Conservation (phyloP, 2,797 vertebrate genomes). For the Orestias chungarensis region DNA sequence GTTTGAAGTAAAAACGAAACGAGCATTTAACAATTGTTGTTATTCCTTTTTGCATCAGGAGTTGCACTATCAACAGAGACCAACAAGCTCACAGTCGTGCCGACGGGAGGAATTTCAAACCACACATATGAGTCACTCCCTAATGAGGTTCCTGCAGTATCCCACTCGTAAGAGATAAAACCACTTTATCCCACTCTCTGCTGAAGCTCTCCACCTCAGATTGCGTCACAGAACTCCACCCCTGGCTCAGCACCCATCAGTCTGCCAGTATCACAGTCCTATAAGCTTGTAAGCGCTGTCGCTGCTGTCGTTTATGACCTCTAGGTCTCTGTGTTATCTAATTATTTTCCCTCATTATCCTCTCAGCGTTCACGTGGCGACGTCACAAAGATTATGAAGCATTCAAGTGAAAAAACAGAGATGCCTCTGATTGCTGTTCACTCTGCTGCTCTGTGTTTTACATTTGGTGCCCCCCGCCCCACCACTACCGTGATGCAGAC, state of each 20-base stretch:
- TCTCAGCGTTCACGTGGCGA: conserved; percentile 3
- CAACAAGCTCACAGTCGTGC: conserved; percentile 1
- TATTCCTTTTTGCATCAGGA: conserved; percentile 8
- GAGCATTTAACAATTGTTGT: no score
- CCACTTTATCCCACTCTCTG: conserved; percentile 37
- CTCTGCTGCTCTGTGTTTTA: background rate
- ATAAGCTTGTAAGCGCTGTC: conserved; percentile 11
- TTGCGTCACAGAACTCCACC: conserved; percentile 38
- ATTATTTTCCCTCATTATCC: conserved; percentile 10
- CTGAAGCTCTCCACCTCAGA: conserved; percentile 26
- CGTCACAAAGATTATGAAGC: background rate
- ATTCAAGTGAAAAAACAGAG: background rate
- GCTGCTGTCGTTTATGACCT: background rate
- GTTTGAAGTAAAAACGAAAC: conserved; percentile 6
- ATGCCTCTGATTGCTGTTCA: background rate
- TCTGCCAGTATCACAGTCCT: conserved; percentile 19
- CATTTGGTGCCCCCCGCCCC: background rate
- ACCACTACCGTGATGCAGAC: conserved; percentile 28
- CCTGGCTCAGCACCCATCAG: conserved; percentile 5
- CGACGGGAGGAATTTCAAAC: conserved; percentile 47
- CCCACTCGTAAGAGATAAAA: conserved; percentile 54
- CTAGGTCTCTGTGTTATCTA: background rate
- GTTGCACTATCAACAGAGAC: conserved; percentile 42
- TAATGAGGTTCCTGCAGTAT: conserved; percentile 68
- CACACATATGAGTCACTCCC: conserved; percentile 70